Percentiles rank a stretch among this genome's conserved stretches.
Conservation (phyloP, 2,888 invertebrate genomes). For the Cosmia trapezina region DNA sequence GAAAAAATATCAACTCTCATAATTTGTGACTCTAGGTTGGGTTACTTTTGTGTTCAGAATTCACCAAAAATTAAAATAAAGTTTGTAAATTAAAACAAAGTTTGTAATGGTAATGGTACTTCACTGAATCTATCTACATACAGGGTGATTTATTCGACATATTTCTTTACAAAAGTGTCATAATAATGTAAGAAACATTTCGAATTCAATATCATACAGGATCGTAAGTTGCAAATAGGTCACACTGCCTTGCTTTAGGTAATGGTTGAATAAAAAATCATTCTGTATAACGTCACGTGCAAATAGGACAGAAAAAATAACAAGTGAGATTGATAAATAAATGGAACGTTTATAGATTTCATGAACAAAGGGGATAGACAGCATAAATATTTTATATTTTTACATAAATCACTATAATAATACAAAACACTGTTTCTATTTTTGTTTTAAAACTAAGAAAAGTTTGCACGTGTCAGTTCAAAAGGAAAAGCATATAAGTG, state of each 20-base stretch:
- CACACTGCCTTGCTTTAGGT: neutral
- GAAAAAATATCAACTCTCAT: neutral
- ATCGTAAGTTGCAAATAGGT: neutral
- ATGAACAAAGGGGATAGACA: slow-evolving; percentile 28
- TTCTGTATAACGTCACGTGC: slow-evolving; percentile 25
- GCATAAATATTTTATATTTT: slow-evolving; percentile 35
- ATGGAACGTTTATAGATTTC: slow-evolving; percentile 40
- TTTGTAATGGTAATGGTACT: neutral
- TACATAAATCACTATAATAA: slow-evolving; percentile 48
- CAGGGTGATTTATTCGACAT: neutral
- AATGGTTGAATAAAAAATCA: neutral
- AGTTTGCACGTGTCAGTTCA: slow-evolving; percentile 3
- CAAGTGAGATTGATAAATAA: slow-evolving; percentile 36
- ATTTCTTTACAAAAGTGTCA: neutral
- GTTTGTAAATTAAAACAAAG: neutral
- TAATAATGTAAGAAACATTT: neutral
- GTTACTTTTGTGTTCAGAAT: neutral
- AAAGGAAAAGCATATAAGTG: neutral
- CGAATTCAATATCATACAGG: neutral
- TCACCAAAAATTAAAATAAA: neutral
- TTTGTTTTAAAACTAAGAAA: neutral
- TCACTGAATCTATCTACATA: neutral
- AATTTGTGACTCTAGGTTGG: neutral
- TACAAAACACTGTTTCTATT: slow-evolving; percentile 38
- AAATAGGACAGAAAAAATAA: slow-evolving; percentile 5